Percentiles rank a stretch among this genome's conserved stretches.
phyloP scores from a whole-genome alignment of 2,113 vertebrate genomes.

The Andinoacara biseriatus region DNA sequence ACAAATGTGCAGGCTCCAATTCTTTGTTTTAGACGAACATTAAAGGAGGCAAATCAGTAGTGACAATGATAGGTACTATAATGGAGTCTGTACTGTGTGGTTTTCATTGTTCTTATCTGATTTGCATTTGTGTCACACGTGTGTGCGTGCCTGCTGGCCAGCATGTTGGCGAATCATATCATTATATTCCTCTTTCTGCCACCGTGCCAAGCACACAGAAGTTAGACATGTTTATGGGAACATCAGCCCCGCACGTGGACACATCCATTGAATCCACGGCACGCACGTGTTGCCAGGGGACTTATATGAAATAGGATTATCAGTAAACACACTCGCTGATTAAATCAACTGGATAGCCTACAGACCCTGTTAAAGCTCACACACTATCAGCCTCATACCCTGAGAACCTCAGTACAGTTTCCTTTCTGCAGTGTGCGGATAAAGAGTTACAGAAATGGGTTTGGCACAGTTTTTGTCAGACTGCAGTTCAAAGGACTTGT shows the following conservation, averaged over 20 bases:
- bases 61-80: background rate
- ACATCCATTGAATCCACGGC: slow-evolving; percentile 23
- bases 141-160: slow-evolving; percentile 12
- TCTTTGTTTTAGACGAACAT: background rate
- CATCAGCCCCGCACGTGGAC: slow-evolving; percentile 51
- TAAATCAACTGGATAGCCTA: slow-evolving; percentile 68
- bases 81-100: background rate
- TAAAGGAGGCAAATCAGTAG: background rate
- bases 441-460: background rate
- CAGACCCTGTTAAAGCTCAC: slow-evolving; percentile 62
- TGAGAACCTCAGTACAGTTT: slow-evolving; percentile 21
- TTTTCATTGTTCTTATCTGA: background rate
- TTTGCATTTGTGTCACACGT: slow-evolving; percentile 5
- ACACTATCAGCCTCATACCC: slow-evolving; percentile 47
- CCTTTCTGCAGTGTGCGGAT: slow-evolving; percentile 6
- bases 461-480: background rate
- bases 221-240: slow-evolving; percentile 33
- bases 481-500: background rate
- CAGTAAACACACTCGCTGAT: slow-evolving; percentile 61
- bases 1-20: background rate
- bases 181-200: slow-evolving; percentile 1
- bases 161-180: slow-evolving; percentile 20
- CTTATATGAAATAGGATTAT: slow-evolving; percentile 75
- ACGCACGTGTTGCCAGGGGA: slow-evolving; percentile 51
- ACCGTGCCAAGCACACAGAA: background rate